Conservation (phyloP, 1,140 invertebrate species). For the Bradysia coprophila region DNA sequence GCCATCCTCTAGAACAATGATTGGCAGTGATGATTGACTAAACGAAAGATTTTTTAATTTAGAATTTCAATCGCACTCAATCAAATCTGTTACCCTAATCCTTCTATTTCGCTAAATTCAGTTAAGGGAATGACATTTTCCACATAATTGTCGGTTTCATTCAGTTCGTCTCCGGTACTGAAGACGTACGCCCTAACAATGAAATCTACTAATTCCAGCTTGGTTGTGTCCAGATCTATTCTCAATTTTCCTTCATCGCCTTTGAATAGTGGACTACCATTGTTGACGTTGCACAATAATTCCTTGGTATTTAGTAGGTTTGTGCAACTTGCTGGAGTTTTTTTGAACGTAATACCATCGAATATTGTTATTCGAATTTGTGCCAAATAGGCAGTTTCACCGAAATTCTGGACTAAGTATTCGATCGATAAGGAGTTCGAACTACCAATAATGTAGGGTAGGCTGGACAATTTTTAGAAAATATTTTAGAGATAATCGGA, state of each 20-base stretch:
- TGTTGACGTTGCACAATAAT: conserved; percentile 20
- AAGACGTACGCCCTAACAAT: conserved; percentile 18
- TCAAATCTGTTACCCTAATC: conserved; percentile 18
- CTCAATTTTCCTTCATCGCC: conserved; percentile 9
- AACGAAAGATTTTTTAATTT: background rate
- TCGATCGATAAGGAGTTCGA: conserved; percentile 14
- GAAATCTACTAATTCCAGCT: conserved; percentile 10
- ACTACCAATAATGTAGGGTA: conserved; percentile 23
- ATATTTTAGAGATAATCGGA: no score
- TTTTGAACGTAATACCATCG: conserved; percentile 19
- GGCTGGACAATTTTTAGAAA: conserved; percentile 6
- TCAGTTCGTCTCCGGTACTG: conserved; percentile 24
- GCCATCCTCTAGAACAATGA: background rate
- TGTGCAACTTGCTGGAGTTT: conserved; percentile 22
- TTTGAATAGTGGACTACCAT: conserved; percentile 13
- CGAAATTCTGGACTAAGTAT: conserved; percentile 20
- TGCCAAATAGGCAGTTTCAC: conserved; percentile 26
- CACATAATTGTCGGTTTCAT: conserved; percentile 14
- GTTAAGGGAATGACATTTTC: conserved; percentile 19
- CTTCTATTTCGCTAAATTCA: conserved; percentile 22
- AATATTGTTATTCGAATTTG: conserved; percentile 21
- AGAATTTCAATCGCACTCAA: background rate
- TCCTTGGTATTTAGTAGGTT: conserved; percentile 10
- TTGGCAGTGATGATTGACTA: background rate
- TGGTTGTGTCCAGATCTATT: conserved; percentile 23